phyloP scores from a whole-genome alignment of 2,888 invertebrate genomes.

The Plemyria rubiginata region DNA sequence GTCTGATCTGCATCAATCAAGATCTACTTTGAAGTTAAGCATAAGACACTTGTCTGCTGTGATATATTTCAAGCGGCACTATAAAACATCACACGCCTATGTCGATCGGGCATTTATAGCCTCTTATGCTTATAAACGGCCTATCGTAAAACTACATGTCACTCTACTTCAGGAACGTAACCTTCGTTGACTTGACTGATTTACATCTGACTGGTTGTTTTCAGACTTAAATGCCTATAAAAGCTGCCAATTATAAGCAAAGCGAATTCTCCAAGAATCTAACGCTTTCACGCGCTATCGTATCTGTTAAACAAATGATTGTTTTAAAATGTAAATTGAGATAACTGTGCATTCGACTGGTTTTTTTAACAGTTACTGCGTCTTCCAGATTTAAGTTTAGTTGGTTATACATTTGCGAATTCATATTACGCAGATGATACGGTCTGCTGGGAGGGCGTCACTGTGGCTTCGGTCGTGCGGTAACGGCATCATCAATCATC shows the following conservation, averaged over 20 bases:
- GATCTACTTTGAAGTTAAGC: constrained; percentile 46
- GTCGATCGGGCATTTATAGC: constrained; percentile 63
- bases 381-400: constrained; percentile 37
- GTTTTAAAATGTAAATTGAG: constrained; percentile 36
- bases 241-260: constrained; percentile 19
- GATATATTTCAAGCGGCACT: constrained; percentile 56
- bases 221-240: constrained; percentile 35
- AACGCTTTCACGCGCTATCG: constrained; percentile 23
- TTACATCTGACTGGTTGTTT: constrained; percentile 41
- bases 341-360: constrained; percentile 31
- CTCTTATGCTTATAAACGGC: constrained; percentile 67
- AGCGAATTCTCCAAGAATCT: constrained; percentile 20
- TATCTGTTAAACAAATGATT: constrained; percentile 27
- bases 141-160: constrained; percentile 65
- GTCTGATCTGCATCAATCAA: constrained; percentile 48
- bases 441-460: constrained; percentile 72
- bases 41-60: constrained; percentile 29
- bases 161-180: constrained; percentile 40
- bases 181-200: constrained; percentile 52
- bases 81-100: constrained; percentile 61
- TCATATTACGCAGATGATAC: constrained; percentile 79
- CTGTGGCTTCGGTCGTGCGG: constrained; percentile 79
- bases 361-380: constrained; percentile 32
- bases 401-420: constrained; percentile 64
- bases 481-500: constrained; percentile 85